Conservation (phyloP, 2,113 vertebrate genomes). For the Carollia perspicillata region DNA sequence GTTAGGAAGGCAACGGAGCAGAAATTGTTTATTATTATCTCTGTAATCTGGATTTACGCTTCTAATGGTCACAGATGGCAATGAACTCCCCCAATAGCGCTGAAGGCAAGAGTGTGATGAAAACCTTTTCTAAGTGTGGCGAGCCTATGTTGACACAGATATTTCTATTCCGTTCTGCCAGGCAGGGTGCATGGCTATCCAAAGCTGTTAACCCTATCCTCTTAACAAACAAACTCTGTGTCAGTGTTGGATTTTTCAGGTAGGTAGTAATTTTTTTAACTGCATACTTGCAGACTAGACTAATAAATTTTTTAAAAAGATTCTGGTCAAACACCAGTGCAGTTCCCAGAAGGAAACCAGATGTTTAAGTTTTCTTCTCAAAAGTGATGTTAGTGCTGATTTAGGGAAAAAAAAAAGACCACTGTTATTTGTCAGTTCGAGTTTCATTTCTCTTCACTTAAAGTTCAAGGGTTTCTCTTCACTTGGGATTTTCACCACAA, state of each 20-base stretch:
- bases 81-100: neutral
- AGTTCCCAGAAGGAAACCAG: constrained; percentile 75
- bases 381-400: constrained; percentile 50
- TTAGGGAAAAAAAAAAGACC: constrained; percentile 37
- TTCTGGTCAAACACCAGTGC: constrained; percentile 53
- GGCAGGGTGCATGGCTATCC: neutral
- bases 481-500: neutral
- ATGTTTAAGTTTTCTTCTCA: constrained; percentile 75
- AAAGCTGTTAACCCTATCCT: neutral
- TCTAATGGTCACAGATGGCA: constrained; percentile 44
- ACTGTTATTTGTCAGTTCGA: constrained; percentile 57
- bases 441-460: constrained; percentile 64
- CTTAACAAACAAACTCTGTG: neutral
- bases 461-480: too few relatives aligned
- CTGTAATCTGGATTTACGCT: constrained; percentile 41
- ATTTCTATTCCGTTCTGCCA: neutral
- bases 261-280: neutral
- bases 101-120: neutral
- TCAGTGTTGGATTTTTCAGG: neutral
- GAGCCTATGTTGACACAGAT: neutral
- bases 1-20: neutral
- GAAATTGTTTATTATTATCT: neutral
- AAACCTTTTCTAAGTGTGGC: neutral
- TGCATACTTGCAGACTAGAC: neutral
- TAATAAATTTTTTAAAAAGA: constrained; percentile 59